Conservation (phyloP, 2,113 vertebrate genomes). For the Phoxinus phoxinus region DNA sequence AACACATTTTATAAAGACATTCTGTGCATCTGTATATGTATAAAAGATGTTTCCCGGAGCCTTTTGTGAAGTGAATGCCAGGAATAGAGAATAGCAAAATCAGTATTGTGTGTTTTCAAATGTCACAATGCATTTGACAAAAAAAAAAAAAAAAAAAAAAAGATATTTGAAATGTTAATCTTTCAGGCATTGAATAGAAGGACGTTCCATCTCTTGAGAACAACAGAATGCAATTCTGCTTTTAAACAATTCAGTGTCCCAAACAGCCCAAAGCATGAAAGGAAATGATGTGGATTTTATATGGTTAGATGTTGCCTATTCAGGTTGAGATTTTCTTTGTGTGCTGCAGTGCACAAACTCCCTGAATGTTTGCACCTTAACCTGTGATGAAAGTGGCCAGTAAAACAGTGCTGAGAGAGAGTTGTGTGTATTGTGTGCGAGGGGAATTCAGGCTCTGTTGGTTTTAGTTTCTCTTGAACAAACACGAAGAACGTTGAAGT, state of each 20-base stretch:
- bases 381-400: slow-evolving; percentile 12
- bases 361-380: background rate
- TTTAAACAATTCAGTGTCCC: background rate
- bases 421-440: background rate
- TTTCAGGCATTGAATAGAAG: slow-evolving; percentile 13
- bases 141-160: background rate
- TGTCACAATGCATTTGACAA: slow-evolving; percentile 6
- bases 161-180: slow-evolving; percentile 19
- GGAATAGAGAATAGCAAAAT: background rate
- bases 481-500: background rate
- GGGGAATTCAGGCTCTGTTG: slow-evolving; percentile 1
- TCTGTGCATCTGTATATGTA: background rate
- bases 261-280: slow-evolving; percentile 2
- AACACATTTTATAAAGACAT: slow-evolving; percentile 9
- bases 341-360: background rate
- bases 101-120: slow-evolving; percentile 28
- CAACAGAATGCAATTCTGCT: background rate
- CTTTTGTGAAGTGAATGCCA: background rate
- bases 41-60: background rate
- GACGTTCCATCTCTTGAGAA: slow-evolving; percentile 1
- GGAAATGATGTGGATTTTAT: background rate
- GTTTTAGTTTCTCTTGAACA: background rate
- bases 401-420: slow-evolving; percentile 8
- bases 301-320: background rate
- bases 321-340: slow-evolving; percentile 10